These are phyloP conservation scores for Sprattus sprattus DNA, from an alignment of 2,113 vertebrate species.

Conservation along the genomic window DNA sequence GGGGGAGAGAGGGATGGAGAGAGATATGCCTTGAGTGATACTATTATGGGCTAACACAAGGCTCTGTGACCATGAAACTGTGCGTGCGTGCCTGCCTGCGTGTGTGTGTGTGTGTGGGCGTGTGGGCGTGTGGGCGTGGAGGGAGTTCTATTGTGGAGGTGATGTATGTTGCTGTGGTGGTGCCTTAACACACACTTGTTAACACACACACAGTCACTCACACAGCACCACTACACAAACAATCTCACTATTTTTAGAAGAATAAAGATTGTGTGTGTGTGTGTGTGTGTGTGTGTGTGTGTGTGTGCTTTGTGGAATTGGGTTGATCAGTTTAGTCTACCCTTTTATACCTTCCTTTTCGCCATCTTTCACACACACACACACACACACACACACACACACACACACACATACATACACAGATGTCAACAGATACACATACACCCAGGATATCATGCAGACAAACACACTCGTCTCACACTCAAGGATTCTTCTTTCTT, in stretches of 20 bases:
- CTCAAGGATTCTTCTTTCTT: background rate
- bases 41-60: background rate
- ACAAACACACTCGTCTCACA: too few relatives aligned
- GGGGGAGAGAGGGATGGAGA: background rate
- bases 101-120: background rate
- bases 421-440: background rate
- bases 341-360: background rate
- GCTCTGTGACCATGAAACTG: background rate
- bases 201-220: background rate
- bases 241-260: background rate
- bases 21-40: background rate
- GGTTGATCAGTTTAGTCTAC: background rate
- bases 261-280: background rate
- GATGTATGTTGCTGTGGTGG: background rate
- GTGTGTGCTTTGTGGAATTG: background rate
- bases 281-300: too few relatives aligned
- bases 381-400: background rate
- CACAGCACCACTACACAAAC: background rate
- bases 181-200: background rate
- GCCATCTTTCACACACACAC: background rate
- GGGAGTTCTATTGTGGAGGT: background rate
- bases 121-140: background rate
- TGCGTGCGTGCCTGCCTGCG: background rate
- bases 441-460: background rate
- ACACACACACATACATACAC: background rate